phyloP scores from a whole-genome alignment of 2,113 vertebrate species.

The Ceuthmochares aereus region DNA sequence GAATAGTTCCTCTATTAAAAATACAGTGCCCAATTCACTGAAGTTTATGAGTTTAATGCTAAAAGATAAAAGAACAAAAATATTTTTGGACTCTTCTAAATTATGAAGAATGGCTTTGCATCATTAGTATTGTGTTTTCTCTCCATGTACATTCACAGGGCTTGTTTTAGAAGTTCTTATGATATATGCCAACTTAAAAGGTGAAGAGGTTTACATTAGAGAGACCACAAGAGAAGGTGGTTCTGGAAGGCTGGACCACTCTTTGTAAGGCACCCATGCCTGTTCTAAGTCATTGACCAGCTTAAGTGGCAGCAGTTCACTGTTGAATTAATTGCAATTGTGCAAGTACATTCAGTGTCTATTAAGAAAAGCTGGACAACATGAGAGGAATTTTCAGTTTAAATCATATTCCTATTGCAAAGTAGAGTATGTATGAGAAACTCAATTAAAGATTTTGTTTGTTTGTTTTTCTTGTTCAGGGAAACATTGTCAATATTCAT shows the following conservation, averaged over 20 bases:
- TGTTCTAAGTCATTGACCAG: fast-evolving
- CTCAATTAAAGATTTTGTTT: background rate
- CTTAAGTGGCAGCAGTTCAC: background rate
- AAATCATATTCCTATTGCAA: conserved; percentile 27
- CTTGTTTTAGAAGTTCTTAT: conserved; percentile 12
- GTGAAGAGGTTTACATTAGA: background rate
- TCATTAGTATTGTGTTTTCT: background rate
- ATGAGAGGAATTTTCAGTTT: conserved; percentile 34
- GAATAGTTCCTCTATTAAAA: background rate
- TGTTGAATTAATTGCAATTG: background rate
- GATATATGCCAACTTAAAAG: conserved; percentile 16
- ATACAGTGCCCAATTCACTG: background rate
- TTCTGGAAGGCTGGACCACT: background rate
- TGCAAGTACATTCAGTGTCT: background rate
- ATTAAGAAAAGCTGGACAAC: background rate
- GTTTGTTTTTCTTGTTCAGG: background rate
- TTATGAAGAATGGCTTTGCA: background rate
- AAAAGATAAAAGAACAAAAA: background rate
- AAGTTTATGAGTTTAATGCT: background rate
- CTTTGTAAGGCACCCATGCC: background rate
- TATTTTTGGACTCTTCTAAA: background rate
- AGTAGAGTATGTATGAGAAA: background rate
- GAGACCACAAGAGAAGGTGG: background rate
- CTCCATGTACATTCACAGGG: background rate
- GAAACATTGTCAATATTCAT: background rate